phyloP scores from a whole-genome alignment of 2,888 invertebrate species.

The Monochamus alternatus region DNA sequence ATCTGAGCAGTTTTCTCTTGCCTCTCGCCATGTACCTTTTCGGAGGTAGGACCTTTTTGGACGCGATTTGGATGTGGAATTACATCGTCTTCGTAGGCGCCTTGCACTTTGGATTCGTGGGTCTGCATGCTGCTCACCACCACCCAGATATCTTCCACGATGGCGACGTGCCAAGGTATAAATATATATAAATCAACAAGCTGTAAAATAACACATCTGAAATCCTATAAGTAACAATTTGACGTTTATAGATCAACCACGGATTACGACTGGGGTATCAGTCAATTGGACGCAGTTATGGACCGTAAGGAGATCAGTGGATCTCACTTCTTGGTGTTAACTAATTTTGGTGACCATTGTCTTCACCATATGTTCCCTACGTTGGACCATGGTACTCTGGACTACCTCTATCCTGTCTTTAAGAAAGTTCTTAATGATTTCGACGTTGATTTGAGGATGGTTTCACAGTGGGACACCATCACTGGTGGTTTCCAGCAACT shows the following conservation, averaged over 20 bases:
- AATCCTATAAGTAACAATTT: not conserved
- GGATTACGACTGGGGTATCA: conserved; percentile 83
- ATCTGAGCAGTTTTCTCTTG: conserved; percentile 69
- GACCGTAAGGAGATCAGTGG: conserved; percentile 81
- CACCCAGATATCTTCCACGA: conserved; percentile 87
- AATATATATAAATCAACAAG: conserved; percentile 11
- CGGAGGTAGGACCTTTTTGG: conserved; percentile 61
- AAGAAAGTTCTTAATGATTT: conserved; percentile 78
- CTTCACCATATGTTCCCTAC: conserved; percentile 90
- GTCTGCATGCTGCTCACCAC: conserved; percentile 84
- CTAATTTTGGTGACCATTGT: conserved; percentile 85
- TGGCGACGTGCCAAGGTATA: conserved; percentile 80
- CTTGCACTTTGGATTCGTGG: conserved; percentile 77
- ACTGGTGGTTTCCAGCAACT: conserved; percentile 81
- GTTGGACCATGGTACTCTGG: conserved; percentile 83
- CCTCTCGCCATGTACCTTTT: conserved; percentile 70
- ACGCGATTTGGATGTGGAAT: conserved; percentile 74
- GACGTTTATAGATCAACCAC: conserved; percentile 66
- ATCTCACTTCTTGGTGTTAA: conserved; percentile 79
- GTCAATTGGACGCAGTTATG: conserved; percentile 83
- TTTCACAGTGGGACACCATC: conserved; percentile 76
- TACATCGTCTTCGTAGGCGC: conserved; percentile 77
- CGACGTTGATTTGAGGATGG: conserved; percentile 72
- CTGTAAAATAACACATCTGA: too few species aligned
- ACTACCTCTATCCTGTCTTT: conserved; percentile 78